Conservation (phyloP, 2,113 vertebrate genomes). For the Polyodon spathula region DNA sequence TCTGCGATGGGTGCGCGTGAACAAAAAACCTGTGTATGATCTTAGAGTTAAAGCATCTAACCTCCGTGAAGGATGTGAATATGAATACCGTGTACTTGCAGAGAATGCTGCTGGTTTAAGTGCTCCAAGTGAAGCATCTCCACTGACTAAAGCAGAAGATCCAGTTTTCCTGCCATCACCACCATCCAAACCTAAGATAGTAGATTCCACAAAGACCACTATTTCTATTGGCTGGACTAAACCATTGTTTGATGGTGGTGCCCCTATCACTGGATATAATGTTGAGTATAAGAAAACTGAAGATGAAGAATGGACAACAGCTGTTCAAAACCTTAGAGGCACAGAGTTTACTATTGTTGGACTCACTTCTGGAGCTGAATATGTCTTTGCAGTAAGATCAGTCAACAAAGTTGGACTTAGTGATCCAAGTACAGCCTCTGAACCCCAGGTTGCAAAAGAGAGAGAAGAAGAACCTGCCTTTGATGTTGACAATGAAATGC, state of each 20-base stretch:
- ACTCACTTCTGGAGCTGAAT: constrained; percentile 71
- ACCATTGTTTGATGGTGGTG: constrained; percentile 79
- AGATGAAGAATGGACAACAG: constrained; percentile 81
- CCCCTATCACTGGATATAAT: constrained; percentile 75
- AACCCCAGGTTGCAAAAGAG: constrained; percentile 70
- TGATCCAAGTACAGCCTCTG: constrained; percentile 69
- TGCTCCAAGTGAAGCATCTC: constrained; percentile 77
- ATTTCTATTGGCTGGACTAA: constrained; percentile 82
- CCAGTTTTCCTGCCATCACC: constrained; percentile 72
- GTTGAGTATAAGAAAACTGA: constrained; percentile 84
- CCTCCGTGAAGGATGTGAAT: constrained; percentile 83
- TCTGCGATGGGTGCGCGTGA: constrained; percentile 83
- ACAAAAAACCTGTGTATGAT: constrained; percentile 80
- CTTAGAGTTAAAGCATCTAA: constrained; percentile 76
- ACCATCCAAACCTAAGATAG: constrained; percentile 80
- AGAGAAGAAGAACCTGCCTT: constrained; percentile 87
- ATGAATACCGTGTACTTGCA: constrained; percentile 89
- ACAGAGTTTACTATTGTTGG: constrained; percentile 81
- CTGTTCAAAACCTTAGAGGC: constrained; percentile 76
- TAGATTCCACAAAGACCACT: constrained; percentile 70
- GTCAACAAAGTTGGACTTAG: constrained; percentile 83
- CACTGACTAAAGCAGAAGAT: constrained; percentile 71
- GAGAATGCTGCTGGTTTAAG: constrained; percentile 91
- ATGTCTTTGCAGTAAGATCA: constrained; percentile 81
- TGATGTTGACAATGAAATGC: constrained; percentile 86